Percentiles rank a stretch among this genome's conserved stretches.
Conservation (phyloP, 2,797 vertebrate species). For the Pseudocheirus occidentalis region DNA sequence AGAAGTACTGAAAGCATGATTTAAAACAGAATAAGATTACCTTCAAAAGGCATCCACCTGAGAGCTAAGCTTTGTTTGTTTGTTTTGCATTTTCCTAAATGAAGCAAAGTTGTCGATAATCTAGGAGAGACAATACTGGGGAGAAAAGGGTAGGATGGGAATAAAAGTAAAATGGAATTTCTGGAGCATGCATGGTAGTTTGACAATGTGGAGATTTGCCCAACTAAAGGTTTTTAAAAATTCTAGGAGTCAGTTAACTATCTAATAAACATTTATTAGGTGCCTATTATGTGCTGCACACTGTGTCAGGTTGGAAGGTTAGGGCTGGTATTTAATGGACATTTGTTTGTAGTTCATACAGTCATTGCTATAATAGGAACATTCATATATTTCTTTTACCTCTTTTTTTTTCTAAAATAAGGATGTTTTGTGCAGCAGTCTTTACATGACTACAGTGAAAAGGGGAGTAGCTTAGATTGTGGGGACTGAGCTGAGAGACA, state of each 20-base stretch:
- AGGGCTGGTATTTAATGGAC: background rate
- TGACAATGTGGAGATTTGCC: slow-evolving; percentile 34
- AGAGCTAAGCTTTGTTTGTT: background rate
- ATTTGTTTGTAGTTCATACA: background rate
- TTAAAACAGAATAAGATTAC: slow-evolving; percentile 4
- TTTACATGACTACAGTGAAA: background rate
- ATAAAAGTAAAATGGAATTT: slow-evolving; percentile 6
- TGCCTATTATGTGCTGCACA: background rate
- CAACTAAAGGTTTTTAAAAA: background rate
- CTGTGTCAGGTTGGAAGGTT: background rate
- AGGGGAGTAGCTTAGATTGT: background rate
- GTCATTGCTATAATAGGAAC: background rate
- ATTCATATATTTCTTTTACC: background rate
- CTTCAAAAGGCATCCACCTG: slow-evolving; percentile 22
- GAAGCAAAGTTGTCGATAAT: slow-evolving; percentile 17
- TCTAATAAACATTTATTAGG: background rate
- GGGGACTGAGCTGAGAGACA: background rate
- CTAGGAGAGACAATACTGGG: background rate
- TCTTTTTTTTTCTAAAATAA: background rate
- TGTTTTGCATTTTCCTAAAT: slow-evolving; percentile 28
- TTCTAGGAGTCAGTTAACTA: background rate
- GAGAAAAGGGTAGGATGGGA: slow-evolving; percentile 24
- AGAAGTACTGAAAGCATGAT: slow-evolving; percentile 24
- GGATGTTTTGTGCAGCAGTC: background rate
- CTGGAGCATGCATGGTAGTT: slow-evolving; percentile 15